Base-by-base conservation (phyloP, 1,140 invertebrate genomes). In the Agrypnia vestita region DNA sequence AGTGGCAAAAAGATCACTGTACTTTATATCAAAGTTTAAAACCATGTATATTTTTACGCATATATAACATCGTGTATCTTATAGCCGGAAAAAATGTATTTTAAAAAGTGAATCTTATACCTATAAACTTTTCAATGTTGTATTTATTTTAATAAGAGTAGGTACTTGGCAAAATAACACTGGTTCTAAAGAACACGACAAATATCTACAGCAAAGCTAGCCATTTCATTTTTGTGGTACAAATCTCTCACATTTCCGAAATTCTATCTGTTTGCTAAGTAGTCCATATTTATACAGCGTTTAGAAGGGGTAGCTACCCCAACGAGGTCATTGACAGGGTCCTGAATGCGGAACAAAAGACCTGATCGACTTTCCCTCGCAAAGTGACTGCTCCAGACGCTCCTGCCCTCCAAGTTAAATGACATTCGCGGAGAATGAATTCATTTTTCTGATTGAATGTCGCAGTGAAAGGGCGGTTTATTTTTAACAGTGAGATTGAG, bases 401-500 rank as follows among this genome's bases (percentile, higher is more conserved):
- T 59, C 21, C 13, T 21, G 19, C 61, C 61, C 61, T 25, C 21
- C 13, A 43, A 64, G 35, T 64, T n/a, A 43, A 25, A 25, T 43
- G 35, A 64, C 61, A 59, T 19, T 15, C 55, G 17, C 12, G 61
- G 10, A 25, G 61, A 64, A 64, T 64, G 35, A 35, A 64, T 64
- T 43, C 61, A 21, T 13, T 44, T 64, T 64, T 64, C 11, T 64
- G 61, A 64, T 64, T 64, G 61, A 64, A 64, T 64, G 61, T n/a
- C 25, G 61, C 35, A 12, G 49, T 35, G 25, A 35, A 35, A 35
- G 25, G 25, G 25, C 25, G 25, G 25, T 35, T 35, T 6, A 35
- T 35, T 35, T 35, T 35, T 35, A 35, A 35, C 25, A 35, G 25
- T 35, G 25, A 35, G 25, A 35, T 35, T 35, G 25, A 35, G 25